Evolutionary conservation across 2,797 vertebrate species (phyloP).

Genomic region (Phoebastria nigripes): DNA sequence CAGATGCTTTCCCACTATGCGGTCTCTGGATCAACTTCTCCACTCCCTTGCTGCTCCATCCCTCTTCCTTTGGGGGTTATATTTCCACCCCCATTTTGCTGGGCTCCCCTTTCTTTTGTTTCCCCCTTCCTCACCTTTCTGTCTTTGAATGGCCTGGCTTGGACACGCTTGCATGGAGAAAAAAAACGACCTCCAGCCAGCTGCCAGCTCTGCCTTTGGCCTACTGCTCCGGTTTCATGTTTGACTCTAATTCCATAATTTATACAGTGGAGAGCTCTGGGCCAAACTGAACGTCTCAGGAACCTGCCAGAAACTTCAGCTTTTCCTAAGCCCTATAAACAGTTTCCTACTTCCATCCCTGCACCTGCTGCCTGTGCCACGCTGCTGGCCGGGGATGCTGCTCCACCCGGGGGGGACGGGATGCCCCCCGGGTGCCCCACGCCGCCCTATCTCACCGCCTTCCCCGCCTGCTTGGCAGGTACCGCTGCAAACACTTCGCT

Average conservation of each 20-base stretch:
- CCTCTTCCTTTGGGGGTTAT: neutral
- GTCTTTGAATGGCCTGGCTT: neutral
- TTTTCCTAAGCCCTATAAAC: conserved; percentile 35
- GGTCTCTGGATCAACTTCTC: neutral
- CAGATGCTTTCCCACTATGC: neutral
- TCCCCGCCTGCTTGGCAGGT: neutral
- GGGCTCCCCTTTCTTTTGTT: neutral
- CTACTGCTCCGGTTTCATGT: neutral
- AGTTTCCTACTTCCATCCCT: conserved; percentile 11
- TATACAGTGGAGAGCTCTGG: neutral
- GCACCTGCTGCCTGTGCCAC: neutral
- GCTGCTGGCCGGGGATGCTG: neutral
- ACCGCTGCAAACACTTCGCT: neutral
- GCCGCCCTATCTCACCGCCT: neutral
- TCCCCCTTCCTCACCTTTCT: neutral
- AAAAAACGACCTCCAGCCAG: neutral
- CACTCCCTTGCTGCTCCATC: neutral
- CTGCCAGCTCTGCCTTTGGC: conserved; percentile 34
- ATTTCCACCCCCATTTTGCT: neutral
- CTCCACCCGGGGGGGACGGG: neutral
- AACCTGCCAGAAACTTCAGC: conserved; percentile 48
- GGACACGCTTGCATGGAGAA: fast-evolving
- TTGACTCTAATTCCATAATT: conserved; percentile 46
- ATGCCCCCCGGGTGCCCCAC: neutral
- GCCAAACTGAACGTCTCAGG: neutral